Evolutionary conservation across 2,797 vertebrate genomes (phyloP).

Genomic region (Falco concolor): DNA sequence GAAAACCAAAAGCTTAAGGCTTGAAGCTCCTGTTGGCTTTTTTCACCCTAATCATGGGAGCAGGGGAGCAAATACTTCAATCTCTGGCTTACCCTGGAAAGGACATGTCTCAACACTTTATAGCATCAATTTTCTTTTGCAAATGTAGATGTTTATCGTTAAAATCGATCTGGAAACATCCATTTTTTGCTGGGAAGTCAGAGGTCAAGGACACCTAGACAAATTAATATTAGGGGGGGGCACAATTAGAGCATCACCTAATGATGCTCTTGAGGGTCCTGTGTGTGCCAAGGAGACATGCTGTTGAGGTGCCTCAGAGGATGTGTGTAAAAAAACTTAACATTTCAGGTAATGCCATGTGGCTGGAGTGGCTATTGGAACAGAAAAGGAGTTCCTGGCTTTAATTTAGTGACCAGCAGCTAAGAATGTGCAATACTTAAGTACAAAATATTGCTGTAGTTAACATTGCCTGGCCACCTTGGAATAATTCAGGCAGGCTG

Average conservation of each 20-base stretch:
- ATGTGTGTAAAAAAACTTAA: background rate
- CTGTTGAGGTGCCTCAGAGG: background rate
- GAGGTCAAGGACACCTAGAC: background rate
- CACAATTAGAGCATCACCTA: background rate
- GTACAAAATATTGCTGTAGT: background rate
- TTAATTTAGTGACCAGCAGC: background rate
- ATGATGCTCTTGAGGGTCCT: background rate
- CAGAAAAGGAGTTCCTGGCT: background rate
- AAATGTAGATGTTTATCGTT: background rate
- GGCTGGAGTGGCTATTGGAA: background rate
- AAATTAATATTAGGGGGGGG: background rate
- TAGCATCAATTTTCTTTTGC: background rate
- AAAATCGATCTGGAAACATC: background rate
- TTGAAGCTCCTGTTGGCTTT: background rate
- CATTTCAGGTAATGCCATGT: accelerated
- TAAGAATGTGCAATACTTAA: background rate
- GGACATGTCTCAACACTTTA: background rate
- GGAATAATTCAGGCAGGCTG: background rate
- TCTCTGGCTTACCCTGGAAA: background rate
- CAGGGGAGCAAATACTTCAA: background rate
- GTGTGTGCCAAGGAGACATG: background rate
- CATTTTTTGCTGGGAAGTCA: background rate
- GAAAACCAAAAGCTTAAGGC: background rate
- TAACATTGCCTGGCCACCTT: background rate
- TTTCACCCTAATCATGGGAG: background rate